These are phyloP conservation scores for Lates japonicus DNA, from an alignment of 2,797 vertebrate genomes.

Conservation along the genomic window DNA sequence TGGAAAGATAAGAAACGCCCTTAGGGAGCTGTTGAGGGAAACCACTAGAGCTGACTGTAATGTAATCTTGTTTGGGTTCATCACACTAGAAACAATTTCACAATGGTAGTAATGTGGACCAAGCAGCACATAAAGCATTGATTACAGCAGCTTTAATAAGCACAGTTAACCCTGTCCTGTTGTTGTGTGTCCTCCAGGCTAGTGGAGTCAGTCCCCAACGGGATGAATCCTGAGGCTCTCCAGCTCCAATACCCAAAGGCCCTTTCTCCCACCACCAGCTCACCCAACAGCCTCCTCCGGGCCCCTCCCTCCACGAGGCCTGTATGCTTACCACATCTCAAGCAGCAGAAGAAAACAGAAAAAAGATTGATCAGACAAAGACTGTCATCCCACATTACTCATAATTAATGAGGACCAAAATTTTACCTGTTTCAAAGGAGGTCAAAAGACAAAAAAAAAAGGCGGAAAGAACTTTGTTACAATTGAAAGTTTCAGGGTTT, in stretches of 20 bases:
- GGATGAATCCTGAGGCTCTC: constrained; percentile 99
- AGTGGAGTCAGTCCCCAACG: constrained; percentile 95
- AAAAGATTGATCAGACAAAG: constrained; percentile 83
- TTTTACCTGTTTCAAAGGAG: constrained; percentile 95
- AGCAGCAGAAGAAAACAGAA: constrained; percentile 91
- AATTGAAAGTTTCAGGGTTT: constrained; percentile 99
- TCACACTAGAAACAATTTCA: not conserved
- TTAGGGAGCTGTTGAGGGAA: too few relatives aligned
- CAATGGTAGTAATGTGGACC: not conserved
- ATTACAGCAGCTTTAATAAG: not conserved
- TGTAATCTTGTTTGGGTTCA: too few relatives aligned
- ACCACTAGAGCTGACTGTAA: too few relatives aligned
- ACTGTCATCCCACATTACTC: constrained; percentile 96
- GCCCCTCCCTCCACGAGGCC: constrained; percentile 95
- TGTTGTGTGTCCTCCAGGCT: constrained; percentile 81
- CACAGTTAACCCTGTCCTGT: not conserved
- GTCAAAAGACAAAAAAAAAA: constrained; percentile 89
- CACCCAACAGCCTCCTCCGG: constrained; percentile 87
- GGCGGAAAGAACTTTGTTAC: constrained; percentile 94
- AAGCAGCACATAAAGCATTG: not conserved
- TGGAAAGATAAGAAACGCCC: too few relatives aligned
- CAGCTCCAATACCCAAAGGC: constrained; percentile 94
- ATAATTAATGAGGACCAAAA: constrained; percentile 94
- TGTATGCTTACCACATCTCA: constrained; percentile 99
- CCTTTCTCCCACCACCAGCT: constrained; percentile 86